Conservation (phyloP, 2,888 invertebrate genomes). For the Oasisia sp. region DNA sequence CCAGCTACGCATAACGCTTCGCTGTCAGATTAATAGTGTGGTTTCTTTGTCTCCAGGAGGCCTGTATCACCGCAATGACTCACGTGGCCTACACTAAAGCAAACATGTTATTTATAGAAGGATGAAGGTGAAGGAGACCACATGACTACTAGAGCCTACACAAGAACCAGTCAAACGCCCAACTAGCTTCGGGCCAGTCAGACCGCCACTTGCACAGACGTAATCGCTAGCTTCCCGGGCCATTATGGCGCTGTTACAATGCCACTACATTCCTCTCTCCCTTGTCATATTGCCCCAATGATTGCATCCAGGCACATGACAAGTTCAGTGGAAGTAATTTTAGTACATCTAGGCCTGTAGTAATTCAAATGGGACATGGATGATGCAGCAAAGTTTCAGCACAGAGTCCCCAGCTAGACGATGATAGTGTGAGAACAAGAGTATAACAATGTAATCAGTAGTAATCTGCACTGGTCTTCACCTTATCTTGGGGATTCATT, state of each 20-base stretch:
- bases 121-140: background rate
- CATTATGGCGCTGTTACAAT: background rate
- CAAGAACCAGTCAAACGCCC: background rate
- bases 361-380: background rate
- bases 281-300: background rate
- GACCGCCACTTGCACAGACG: background rate
- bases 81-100: background rate
- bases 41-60: constrained; percentile 17
- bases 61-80: constrained; percentile 5
- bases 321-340: constrained; percentile 1
- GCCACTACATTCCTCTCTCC: background rate
- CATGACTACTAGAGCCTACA: background rate
- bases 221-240: background rate
- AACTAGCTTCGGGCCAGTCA: background rate
- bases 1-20: background rate
- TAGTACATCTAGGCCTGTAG: background rate
- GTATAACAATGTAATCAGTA: background rate
- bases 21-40: background rate
- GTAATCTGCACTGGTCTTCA: background rate
- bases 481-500: background rate
- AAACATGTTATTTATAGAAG: background rate
- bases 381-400: background rate
- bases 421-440: background rate
- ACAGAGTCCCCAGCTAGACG: background rate
- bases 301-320: constrained; percentile 3